Evolutionary conservation across 1,140 invertebrate species (phyloP).

Genomic region (Heliothis subflexa): DNA sequence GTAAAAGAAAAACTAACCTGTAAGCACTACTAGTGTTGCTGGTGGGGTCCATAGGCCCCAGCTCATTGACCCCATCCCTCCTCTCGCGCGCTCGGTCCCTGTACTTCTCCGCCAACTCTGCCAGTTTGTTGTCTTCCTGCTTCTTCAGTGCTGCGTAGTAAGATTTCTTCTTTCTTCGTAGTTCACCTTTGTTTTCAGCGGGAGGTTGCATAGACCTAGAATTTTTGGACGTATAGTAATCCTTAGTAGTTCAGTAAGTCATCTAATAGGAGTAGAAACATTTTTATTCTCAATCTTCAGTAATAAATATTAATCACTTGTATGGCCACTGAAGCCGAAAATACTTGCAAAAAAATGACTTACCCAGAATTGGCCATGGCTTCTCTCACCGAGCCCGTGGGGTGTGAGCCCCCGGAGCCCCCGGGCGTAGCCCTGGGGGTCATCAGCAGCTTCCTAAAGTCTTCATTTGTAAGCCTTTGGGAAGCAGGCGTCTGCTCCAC

Average conservation of each 20-base stretch:
- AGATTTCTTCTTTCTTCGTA: constrained; percentile 94
- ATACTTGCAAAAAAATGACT: not conserved
- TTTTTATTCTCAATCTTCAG: too few relatives aligned
- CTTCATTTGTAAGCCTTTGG: constrained; percentile 96
- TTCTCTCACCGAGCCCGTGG: constrained; percentile 87
- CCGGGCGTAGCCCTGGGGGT: constrained; percentile 93
- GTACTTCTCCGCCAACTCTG: constrained; percentile 98
- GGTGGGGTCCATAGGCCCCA: constrained; percentile 93
- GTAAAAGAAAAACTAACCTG: constrained; percentile 38
- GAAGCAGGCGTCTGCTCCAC: constrained; percentile 87
- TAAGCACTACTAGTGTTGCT: constrained; percentile 93
- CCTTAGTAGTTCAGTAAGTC: not conserved
- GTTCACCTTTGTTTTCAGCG: constrained; percentile 89
- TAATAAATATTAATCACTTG: too few relatives aligned
- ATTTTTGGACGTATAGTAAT: not conserved
- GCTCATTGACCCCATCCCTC: constrained; percentile 95
- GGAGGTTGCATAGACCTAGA: constrained; percentile 79
- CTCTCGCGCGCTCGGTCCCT: constrained; percentile 97
- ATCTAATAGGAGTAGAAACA: not conserved
- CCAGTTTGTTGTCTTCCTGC: constrained; percentile 98
- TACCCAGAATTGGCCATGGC: constrained; percentile 87
- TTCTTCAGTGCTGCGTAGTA: constrained; percentile 98
- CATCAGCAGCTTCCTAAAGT: constrained; percentile 98
- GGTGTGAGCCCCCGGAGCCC: constrained; percentile 75
- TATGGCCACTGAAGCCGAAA: not conserved